Conservation (phyloP, 1,140 invertebrate species). For the Drosophila ercepeae region DNA sequence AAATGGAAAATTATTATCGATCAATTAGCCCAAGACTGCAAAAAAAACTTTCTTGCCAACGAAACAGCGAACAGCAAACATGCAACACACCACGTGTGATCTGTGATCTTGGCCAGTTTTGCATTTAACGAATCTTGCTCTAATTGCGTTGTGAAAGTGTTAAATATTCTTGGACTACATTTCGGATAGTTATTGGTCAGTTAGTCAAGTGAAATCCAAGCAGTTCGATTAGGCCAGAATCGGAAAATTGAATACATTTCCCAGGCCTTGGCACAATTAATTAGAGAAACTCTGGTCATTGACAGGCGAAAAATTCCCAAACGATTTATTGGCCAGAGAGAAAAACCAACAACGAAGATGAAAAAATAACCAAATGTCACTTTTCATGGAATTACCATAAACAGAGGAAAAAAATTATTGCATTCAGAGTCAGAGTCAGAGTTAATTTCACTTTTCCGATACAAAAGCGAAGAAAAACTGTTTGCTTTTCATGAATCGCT, state of each 20-base stretch:
- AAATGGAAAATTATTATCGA: conserved; percentile 83
- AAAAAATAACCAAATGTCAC: conserved; percentile 48
- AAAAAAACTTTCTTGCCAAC: conserved; percentile 52
- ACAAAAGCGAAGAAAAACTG: conserved; percentile 74
- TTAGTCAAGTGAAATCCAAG: conserved; percentile 30
- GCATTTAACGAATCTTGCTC: conserved; percentile 58
- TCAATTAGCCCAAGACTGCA: conserved; percentile 79
- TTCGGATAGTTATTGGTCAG: conserved; percentile 21
- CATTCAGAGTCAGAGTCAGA: conserved; percentile 28
- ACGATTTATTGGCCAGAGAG: conserved; percentile 49
- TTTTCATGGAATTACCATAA: conserved; percentile 63
- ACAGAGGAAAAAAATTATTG: conserved; percentile 5
- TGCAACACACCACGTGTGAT: conserved; percentile 49
- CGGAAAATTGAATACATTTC: not conserved
- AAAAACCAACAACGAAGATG: conserved; percentile 3
- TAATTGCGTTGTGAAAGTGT: conserved; percentile 75
- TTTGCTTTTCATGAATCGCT: conserved; percentile 57
- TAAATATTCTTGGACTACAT: conserved; percentile 67
- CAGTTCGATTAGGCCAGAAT: not conserved
- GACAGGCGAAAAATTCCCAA: conserved; percentile 11
- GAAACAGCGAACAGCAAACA: conserved; percentile 19
- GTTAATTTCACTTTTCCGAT: conserved; percentile 72
- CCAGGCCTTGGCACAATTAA: conserved; percentile 16
- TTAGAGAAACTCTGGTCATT: conserved; percentile 45
- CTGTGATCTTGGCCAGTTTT: conserved; percentile 40